Percentiles rank a stretch among this genome's conserved stretches.
Conservation (phyloP, 2,888 invertebrate species). For the Perizoma affinitatum region DNA sequence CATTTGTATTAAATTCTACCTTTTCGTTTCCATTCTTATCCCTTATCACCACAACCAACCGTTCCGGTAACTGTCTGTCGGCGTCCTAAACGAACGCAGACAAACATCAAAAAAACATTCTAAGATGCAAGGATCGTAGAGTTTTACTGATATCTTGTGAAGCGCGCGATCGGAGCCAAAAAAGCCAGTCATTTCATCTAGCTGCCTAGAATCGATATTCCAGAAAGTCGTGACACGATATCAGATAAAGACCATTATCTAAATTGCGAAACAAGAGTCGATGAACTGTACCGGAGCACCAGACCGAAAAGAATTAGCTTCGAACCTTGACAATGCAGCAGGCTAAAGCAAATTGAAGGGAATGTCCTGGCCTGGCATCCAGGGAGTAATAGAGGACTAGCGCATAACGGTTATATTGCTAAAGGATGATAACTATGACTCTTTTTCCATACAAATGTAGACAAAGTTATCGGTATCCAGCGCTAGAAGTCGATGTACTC, state of each 20-base stretch:
- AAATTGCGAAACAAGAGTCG: constrained; percentile 36
- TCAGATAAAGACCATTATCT: constrained; percentile 20
- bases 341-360: constrained; percentile 30
- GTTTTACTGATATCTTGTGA: background rate
- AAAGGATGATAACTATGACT: no score
- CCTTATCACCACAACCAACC: no score
- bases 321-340: constrained; percentile 42
- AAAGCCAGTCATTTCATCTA: background rate
- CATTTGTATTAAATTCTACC: no score
- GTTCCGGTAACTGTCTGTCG: no score
- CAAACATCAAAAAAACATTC: background rate
- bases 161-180: background rate
- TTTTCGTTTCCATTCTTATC: no score
- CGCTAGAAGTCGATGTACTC: no score
- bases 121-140: no score
- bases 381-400: constrained; percentile 2
- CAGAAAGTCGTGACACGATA: constrained; percentile 26
- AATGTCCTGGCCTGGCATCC: constrained; percentile 1
- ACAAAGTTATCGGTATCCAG: no score
- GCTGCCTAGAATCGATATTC: constrained; percentile 9
- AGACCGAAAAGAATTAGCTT: constrained; percentile 49
- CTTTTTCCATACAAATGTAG: no score
- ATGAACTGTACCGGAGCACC: constrained; percentile 43
- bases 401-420: background rate
- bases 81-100: no score